Evolutionary conservation across 2,113 vertebrate genomes (phyloP).

Genomic region (Ammospiza nelsoni): DNA sequence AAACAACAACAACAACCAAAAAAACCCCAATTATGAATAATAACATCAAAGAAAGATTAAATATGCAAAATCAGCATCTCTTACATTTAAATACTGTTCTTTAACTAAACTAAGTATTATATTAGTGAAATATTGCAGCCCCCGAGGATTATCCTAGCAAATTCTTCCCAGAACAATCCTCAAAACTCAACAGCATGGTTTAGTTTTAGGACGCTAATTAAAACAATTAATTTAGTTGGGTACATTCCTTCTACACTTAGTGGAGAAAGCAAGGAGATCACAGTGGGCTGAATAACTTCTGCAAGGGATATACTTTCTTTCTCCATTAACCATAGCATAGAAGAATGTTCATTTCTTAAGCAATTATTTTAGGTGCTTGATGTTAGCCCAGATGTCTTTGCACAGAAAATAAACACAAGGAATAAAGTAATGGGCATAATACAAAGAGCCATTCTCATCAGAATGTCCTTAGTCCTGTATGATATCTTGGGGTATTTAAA

Average conservation of each 20-base stretch:
- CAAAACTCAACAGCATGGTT: neutral
- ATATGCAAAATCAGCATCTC: neutral
- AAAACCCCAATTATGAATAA: neutral
- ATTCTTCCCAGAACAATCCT: neutral
- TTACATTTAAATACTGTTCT: neutral
- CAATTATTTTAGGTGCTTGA: neutral
- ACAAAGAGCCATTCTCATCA: neutral
- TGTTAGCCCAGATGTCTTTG: neutral
- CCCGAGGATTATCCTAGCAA: neutral
- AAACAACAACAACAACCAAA: neutral
- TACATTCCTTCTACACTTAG: neutral
- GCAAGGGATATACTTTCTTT: neutral
- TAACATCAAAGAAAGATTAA: neutral
- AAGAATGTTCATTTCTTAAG: neutral
- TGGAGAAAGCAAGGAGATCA: neutral
- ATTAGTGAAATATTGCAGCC: neutral
- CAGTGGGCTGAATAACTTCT: neutral
- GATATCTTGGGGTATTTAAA: neutral
- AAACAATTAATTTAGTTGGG: slow-evolving; percentile 1
- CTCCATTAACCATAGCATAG: neutral
- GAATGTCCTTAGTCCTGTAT: neutral
- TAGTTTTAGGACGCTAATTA: slow-evolving; percentile 31
- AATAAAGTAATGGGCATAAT: neutral
- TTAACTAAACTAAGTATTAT: neutral
- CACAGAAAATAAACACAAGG: neutral